Percentiles rank a stretch among this genome's conserved stretches.
Conservation (phyloP, 2,113 vertebrate species). For the Arvicanthis niloticus region DNA sequence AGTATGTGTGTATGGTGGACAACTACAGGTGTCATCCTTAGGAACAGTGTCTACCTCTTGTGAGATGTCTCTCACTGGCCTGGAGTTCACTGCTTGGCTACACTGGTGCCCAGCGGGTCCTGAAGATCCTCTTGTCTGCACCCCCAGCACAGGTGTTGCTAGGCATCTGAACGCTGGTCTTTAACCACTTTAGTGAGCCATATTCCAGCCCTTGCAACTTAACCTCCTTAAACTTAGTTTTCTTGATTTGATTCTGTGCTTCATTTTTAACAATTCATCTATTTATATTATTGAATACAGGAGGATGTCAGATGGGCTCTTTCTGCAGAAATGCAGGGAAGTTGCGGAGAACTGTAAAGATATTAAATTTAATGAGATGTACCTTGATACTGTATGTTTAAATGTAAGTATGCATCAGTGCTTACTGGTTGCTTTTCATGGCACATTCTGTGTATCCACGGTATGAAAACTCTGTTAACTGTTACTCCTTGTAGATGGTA, state of each 20-base stretch:
- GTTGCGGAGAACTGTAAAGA: slow-evolving; percentile 97
- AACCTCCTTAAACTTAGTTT: not conserved
- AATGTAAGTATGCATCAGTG: slow-evolving; percentile 89
- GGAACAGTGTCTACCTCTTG: not conserved
- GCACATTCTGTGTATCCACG: not conserved
- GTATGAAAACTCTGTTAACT: not conserved
- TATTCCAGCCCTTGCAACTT: not conserved
- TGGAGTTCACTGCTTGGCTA: not conserved
- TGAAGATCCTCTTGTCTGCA: no score
- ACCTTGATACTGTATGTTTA: slow-evolving; percentile 97
- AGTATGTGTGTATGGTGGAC: not conserved
- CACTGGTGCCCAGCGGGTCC: no score
- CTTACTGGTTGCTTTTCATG: not conserved
- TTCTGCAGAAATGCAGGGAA: slow-evolving; percentile 96
- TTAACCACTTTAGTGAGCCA: no score
- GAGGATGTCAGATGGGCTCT: slow-evolving; percentile 98
- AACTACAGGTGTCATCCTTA: not conserved
- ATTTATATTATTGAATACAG: slow-evolving; percentile 84
- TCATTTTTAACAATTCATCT: slow-evolving; percentile 39
- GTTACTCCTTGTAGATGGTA: slow-evolving; percentile 92
- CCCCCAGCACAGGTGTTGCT: not conserved
- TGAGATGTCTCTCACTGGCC: not conserved
- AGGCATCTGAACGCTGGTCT: not conserved
- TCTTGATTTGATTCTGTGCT: slow-evolving; percentile 52
- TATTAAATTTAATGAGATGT: slow-evolving; percentile 99